Base-by-base conservation (phyloP, 2,888 invertebrate genomes). In the Orthonychiurus folsomi region DNA sequence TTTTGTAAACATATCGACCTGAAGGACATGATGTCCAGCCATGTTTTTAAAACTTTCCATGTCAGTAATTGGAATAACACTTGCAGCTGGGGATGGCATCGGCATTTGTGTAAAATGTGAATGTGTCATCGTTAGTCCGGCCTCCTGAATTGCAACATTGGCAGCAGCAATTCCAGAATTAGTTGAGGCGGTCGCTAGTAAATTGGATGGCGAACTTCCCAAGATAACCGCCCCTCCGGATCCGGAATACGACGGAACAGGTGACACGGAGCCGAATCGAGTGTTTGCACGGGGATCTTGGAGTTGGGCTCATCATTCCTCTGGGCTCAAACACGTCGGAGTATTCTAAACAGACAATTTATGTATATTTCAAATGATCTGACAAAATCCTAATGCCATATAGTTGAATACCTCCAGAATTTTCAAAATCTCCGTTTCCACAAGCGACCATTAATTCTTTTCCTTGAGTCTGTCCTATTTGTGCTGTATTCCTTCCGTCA, bases 1-100 rank as follows among this genome's bases (percentile, higher is more conserved):
- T 78, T 92, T 93, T 68, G 78, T 85, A 75, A 97, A 93, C 78
- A 86, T 85, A 73, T 88, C 87, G 0, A 93, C 94, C 1, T 87
- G 84, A 0, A 97, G 78, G 66, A 97, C 83, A 76, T 90, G 89
- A 76, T 89, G 88, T 2, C 89, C 88, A 50, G 81, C 78, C 26
- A 87, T 76, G 18, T 63, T 67, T 58, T 67, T 70, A 18, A 72
- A 21, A 5, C 37, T 50, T 12, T 63, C 25, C 12, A 52, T 24
- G 24, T 63, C 61, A n/a, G 56, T 56, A 56, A 56, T 24, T 2
- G 63, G 26, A 9, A n/a, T 24, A 52, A 23, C 52, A 28, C 24
- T 24, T 3, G 2, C 1, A 9, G 66, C 66, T 18, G 68, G 68
- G 1, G 68, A 68, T 9, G 60, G 56, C n/a, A 65, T 25, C 3